These are phyloP conservation scores for Trissolcus basalis DNA, from an alignment of 1,140 invertebrate species.

Conservation along the genomic window DNA sequence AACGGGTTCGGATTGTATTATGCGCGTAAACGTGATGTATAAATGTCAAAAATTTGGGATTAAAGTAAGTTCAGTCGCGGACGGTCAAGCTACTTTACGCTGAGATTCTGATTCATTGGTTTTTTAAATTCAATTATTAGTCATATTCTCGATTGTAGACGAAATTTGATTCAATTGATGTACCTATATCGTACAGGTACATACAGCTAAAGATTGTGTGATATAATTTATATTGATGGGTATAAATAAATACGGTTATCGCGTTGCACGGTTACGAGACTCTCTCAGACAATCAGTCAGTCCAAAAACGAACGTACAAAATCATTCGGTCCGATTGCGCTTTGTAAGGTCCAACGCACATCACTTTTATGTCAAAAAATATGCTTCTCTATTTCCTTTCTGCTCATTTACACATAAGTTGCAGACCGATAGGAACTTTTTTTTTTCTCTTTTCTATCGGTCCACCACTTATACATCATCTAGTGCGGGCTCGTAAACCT, in stretches of 20 bases:
- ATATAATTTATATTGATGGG: constrained; percentile 3
- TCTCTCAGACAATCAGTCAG: constrained; percentile 43
- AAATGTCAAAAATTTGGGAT: background rate
- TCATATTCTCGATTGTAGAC: too few relatives aligned
- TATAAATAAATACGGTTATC: constrained; percentile 55
- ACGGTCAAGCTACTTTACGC: constrained; percentile 34
- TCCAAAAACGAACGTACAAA: constrained; percentile 54
- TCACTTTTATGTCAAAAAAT: constrained; percentile 72
- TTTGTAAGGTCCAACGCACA: constrained; percentile 36
- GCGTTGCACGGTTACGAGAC: constrained; percentile 30
- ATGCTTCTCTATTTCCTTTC: constrained; percentile 67
- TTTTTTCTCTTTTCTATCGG: constrained; percentile 29
- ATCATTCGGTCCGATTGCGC: constrained; percentile 42
- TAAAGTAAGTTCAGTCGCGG: constrained; percentile 10
- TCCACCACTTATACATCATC: constrained; percentile 21
- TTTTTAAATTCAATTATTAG: background rate
- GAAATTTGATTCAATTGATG: too few relatives aligned
- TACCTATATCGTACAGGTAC: too few relatives aligned
- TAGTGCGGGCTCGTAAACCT: too few relatives aligned
- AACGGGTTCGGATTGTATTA: constrained; percentile 38
- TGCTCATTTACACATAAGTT: constrained; percentile 10
- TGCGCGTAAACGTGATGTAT: constrained; percentile 12
- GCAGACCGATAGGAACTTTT: background rate
- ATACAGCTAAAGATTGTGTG: too few relatives aligned
- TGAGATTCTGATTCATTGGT: constrained; percentile 10